Conservation (phyloP, 2,113 vertebrate species). For the Sciurus niger region DNA sequence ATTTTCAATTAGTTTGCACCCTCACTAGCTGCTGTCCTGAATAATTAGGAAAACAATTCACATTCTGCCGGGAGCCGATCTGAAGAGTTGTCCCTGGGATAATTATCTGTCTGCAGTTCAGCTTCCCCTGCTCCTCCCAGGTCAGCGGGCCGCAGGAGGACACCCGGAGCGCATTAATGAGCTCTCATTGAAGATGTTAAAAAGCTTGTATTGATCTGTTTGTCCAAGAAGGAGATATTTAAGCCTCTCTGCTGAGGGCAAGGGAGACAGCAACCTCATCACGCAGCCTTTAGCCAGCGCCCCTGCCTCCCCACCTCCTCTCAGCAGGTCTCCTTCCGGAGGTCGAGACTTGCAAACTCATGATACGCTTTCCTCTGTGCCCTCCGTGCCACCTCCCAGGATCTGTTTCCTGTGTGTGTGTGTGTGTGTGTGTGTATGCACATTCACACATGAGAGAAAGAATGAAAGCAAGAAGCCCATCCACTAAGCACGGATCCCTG, state of each 20-base stretch:
- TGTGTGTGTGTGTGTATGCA: not conserved
- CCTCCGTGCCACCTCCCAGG: not conserved
- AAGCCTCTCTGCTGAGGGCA: constrained; percentile 95
- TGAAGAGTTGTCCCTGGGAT: constrained; percentile 90
- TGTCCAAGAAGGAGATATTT: constrained; percentile 98
- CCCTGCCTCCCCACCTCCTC: constrained; percentile 92
- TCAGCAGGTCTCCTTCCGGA: constrained; percentile 91
- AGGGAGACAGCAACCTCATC: constrained; percentile 95
- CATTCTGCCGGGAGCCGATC: constrained; percentile 88
- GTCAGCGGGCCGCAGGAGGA: constrained; percentile 94
- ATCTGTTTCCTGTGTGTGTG: not conserved
- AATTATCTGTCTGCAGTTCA: constrained; percentile 93
- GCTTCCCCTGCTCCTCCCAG: constrained; percentile 91
- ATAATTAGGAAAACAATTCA: constrained; percentile 92
- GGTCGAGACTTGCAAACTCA: constrained; percentile 91
- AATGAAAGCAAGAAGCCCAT: not conserved
- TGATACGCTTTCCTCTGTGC: constrained; percentile 29
- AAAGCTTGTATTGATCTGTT: constrained; percentile 98
- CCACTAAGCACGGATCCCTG: not conserved
- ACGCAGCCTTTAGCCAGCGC: constrained; percentile 95
- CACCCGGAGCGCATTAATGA: constrained; percentile 94
- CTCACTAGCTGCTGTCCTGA: constrained; percentile 88
- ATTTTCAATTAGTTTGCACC: constrained; percentile 91
- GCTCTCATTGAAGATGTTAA: constrained; percentile 98
- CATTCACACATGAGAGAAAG: not conserved